These are phyloP conservation scores for Shinisaurus crocodilurus DNA, from an alignment of 2,113 vertebrate genomes.

Conservation along the genomic window DNA sequence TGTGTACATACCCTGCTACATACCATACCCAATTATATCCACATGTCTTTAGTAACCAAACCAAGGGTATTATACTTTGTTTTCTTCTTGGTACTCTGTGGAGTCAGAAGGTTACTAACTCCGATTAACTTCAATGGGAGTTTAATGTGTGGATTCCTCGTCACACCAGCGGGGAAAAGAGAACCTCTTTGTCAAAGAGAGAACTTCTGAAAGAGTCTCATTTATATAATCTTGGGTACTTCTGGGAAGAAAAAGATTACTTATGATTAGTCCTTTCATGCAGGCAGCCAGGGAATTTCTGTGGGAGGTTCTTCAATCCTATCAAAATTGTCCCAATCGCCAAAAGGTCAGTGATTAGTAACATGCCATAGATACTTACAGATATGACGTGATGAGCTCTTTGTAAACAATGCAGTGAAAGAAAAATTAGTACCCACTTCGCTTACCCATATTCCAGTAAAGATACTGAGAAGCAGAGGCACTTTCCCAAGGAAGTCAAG, in stretches of 20 bases:
- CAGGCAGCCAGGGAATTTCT: slow-evolving; percentile 58
- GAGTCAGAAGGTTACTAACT: slow-evolving; percentile 37
- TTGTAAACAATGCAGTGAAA: slow-evolving; percentile 16
- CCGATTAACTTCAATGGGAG: slow-evolving; percentile 45
- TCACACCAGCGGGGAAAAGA: slow-evolving; percentile 42
- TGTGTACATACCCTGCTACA: not conserved
- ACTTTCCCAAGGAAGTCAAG: not conserved
- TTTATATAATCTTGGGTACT: slow-evolving; percentile 59
- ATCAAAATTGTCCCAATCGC: slow-evolving; percentile 32
- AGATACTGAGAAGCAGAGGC: not conserved
- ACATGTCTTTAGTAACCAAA: slow-evolving; percentile 42
- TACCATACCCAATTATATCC: slow-evolving; percentile 39
- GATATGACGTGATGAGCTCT: not conserved
- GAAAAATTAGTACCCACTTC: not conserved
- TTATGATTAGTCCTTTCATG: slow-evolving; percentile 57
- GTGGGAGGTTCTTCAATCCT: slow-evolving; percentile 45
- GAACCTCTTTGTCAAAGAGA: slow-evolving; percentile 57
- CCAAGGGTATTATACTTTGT: not conserved
- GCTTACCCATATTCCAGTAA: not conserved
- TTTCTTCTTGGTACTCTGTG: slow-evolving; percentile 14
- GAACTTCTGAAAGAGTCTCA: slow-evolving; percentile 68
- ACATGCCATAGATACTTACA: not conserved
- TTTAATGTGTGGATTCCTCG: slow-evolving; percentile 38
- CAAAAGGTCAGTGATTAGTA: slow-evolving; percentile 44
- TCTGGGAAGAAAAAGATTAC: slow-evolving; percentile 52